Evolutionary conservation across 2,888 invertebrate genomes (phyloP).

Genomic region (Eristalinus aeneus): DNA sequence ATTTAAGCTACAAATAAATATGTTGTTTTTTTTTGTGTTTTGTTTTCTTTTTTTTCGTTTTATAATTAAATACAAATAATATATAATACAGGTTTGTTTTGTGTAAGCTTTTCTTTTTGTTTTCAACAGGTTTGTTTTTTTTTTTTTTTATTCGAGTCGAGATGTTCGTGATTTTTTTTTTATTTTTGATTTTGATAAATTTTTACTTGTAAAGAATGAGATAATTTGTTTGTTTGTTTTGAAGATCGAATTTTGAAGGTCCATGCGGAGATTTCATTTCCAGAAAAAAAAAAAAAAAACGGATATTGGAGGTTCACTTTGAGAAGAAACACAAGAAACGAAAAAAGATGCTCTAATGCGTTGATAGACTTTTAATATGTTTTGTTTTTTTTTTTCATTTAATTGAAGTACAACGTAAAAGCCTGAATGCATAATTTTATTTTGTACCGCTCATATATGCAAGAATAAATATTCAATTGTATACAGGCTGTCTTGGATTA

Average conservation of each 20-base stretch:
- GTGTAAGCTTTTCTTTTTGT: neutral
- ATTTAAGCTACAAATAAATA: constrained; percentile 66
- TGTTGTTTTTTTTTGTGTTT: constrained; percentile 15
- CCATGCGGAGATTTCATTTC: too few relatives aligned
- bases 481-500: too few relatives aligned
- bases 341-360: too few relatives aligned
- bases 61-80: constrained; percentile 50
- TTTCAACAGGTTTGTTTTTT: neutral
- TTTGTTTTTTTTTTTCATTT: too few relatives aligned
- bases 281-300: too few relatives aligned
- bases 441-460: too few relatives aligned
- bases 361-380: too few relatives aligned
- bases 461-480: too few relatives aligned
- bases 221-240: neutral
- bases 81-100: constrained; percentile 35
- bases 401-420: too few relatives aligned
- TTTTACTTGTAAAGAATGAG: constrained; percentile 20
- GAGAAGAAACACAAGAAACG: too few relatives aligned
- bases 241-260: neutral
- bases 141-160: constrained; percentile 55
- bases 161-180: constrained; percentile 11
- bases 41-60: neutral
- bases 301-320: too few relatives aligned
- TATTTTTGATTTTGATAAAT: constrained; percentile 10
- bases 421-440: too few relatives aligned